Evolutionary conservation across 2,888 invertebrate species (phyloP), one percentile per base, ranked within the genome.

Genomic region (Philopedon plagiatum): DNA sequence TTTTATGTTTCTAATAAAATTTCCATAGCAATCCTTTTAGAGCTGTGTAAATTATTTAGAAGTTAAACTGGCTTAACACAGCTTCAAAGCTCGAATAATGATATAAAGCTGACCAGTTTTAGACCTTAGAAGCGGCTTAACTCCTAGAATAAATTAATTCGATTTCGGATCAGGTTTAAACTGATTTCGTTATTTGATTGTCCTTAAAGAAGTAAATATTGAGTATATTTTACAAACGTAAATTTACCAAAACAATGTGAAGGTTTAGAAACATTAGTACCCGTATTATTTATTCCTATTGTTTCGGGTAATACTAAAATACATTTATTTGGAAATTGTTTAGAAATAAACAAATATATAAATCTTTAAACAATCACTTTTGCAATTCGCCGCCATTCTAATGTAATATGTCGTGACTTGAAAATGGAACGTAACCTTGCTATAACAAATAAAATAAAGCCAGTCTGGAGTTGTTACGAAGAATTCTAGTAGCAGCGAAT

Each of bases 131-230:
- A 71, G 65, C 65, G 61, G 66, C 65, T 70, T 65, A 71, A 71
- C 65, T 61, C 54, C 61, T 51, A 46, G 60, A 61, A 71, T 71
- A 66, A 71, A 71, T 71, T 71, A 71, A 65, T 71, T 71, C 71
- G 71, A 60, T 60, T 65, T 54, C 26, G 71, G 71, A 66, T 71
- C 71, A 66, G 65, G 49, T 71, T 61, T 66, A 71, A 49, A 61
- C 64, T 57, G 61, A 66, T 65, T 61, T 61, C 37, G 61, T 60
- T 71, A 56, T 60, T 61, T 61, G 58, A 66, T 71, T 66, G 66
- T 66, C 60, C 54, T 32, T 19, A 34, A 46, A 71, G 58, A 64
- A 41, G 69, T 58, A 34, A n/a, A n/a, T n/a, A n/a, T n/a, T n/a
- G 4, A 29, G 7, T 29, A 5, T 29, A 5, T 29, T 29, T 29